phyloP scores from a whole-genome alignment of 2,113 vertebrate species.

The Stercorarius parasiticus region DNA sequence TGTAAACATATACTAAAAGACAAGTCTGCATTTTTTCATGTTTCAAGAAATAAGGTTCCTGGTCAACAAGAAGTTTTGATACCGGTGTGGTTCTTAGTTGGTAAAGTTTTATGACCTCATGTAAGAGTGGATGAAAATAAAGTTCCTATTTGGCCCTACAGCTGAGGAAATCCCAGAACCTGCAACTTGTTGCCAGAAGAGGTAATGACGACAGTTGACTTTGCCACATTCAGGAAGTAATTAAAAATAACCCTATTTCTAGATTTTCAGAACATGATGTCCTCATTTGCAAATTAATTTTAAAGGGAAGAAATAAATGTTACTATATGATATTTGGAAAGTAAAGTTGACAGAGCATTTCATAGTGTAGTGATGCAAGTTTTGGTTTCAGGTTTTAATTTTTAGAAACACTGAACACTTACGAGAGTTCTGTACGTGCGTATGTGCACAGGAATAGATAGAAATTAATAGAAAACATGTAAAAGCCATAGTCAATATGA shows the following conservation, averaged over 20 bases:
- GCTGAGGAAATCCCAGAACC: not conserved
- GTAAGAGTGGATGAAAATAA: not conserved
- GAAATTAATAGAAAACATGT: not conserved
- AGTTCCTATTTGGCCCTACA: not conserved
- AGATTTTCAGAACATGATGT: not conserved
- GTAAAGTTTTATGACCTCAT: not conserved
- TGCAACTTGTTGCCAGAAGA: not conserved
- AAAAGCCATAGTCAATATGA: not conserved
- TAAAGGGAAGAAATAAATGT: not conserved
- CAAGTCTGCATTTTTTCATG: not conserved
- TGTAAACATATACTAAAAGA: not conserved
- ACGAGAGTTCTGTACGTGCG: rapidly evolving
- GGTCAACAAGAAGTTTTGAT: not conserved
- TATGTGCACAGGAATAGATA: not conserved
- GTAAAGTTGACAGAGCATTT: not conserved
- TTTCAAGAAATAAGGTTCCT: not conserved
- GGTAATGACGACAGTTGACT: not conserved
- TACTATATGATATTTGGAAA: not conserved
- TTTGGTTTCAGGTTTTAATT: not conserved
- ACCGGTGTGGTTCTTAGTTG: not conserved
- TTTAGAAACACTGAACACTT: not conserved
- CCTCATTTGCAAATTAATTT: not conserved
- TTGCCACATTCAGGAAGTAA: not conserved
- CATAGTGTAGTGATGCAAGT: not conserved
- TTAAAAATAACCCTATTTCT: not conserved